Base-by-base conservation (phyloP, 1,140 invertebrate genomes). In the Caerostris darwini region DNA sequence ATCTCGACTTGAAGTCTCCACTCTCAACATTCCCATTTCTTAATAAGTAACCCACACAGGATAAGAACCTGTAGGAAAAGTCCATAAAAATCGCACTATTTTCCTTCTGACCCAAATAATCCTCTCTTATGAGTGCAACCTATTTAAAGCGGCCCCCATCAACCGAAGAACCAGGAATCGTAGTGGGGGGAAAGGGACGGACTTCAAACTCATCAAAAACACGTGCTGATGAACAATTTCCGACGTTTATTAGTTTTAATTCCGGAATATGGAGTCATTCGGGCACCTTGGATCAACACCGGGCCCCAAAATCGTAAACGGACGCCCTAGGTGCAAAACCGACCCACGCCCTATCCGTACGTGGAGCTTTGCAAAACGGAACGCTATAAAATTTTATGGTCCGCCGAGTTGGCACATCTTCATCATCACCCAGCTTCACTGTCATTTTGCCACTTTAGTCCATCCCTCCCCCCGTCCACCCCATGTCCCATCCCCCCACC, bases 191-290 rank as follows among this genome's bases (percentile, higher is more conserved):
- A 19, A 34, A 14, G 77, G 90, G 90, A 71, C 19, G 58, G 71
- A 77, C 69, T 92, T 83, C 90, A 92, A 92, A 92, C 90, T 92
- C 90, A 92, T 92, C 90, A 92, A 92, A 92, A 92, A 92, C 90
- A 92, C 77, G 69, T 83, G 90, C 77, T 92, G 90, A 92, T 92
- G 90, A 92, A 92, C 90, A 59, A 92, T 92, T 92, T 64, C 90
- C 57, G 90, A 83, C 90, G 90, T 92, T 92, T 92, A 92, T 92
- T 92, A 92, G 90, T 92, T 92, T 92, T 92, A 92, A 92, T 92
- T 92, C 77, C 59, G 50, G 90, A 92, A 92, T 92, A 92, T 92
- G 77, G 90, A 92, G 90, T 92, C 90, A 53, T 92, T 92, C 69
- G 57, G 77, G 77, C 19, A 34, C 90, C 90, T 61, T 92, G 34